Percentiles rank a stretch among this genome's conserved stretches.
phyloP scores from a whole-genome alignment of 2,113 vertebrate species.

The Tapirus terrestris region DNA sequence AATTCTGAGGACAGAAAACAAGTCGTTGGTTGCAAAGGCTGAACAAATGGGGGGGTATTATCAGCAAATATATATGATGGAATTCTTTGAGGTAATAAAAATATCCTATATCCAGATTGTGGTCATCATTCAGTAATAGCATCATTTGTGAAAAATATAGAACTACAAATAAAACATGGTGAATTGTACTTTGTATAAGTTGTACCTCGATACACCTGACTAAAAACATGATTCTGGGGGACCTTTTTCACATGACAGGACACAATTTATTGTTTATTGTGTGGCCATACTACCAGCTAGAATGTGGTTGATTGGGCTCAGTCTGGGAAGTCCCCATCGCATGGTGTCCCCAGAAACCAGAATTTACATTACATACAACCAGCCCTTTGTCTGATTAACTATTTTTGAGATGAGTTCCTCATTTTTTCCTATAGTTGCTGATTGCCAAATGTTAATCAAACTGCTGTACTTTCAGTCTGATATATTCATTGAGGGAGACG shows the following conservation, averaged over 20 bases:
- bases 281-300: conserved; percentile 17
- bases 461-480: background rate
- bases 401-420: background rate
- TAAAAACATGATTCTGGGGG: background rate
- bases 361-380: background rate
- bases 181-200: background rate
- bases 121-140: background rate
- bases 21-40: background rate
- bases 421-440: background rate
- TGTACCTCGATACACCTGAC: background rate
- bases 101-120: background rate
- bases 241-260: background rate
- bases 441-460: background rate
- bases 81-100: background rate
- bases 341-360: background rate
- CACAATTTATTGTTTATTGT: background rate
- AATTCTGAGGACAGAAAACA: background rate
- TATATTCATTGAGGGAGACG: background rate
- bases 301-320: background rate
- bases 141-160: background rate
- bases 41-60: background rate
- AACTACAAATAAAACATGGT: background rate
- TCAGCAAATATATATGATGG: background rate
- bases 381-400: background rate
- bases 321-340: background rate